Conservation (phyloP, 2,888 invertebrate species). For the Euphydryas editha region DNA sequence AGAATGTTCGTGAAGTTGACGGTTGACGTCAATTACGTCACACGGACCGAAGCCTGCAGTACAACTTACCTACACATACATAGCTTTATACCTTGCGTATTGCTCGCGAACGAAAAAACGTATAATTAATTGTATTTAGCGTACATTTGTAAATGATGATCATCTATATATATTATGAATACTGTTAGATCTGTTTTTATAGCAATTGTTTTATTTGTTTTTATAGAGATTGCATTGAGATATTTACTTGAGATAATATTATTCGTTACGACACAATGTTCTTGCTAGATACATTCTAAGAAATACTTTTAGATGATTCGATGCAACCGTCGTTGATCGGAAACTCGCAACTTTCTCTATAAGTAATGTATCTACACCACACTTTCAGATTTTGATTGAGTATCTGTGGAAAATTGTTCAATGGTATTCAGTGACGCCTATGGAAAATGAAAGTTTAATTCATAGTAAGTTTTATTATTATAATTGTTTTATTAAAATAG, state of each 20-base stretch:
- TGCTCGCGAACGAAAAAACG: neutral
- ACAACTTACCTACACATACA: neutral
- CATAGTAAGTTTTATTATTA: too few relatives aligned
- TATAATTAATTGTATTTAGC: neutral
- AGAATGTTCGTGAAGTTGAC: constrained; percentile 32
- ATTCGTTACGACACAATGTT: constrained; percentile 3
- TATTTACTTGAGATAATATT: neutral
- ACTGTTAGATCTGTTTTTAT: neutral
- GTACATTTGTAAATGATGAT: neutral
- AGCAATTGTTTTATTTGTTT: neutral
- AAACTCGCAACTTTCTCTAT: constrained; percentile 30
- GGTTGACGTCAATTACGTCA: constrained; percentile 31
- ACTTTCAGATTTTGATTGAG: constrained; percentile 29
- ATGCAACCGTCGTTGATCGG: constrained; percentile 26
- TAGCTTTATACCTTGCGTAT: neutral
- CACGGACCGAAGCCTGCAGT: neutral
- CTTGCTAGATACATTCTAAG: constrained; percentile 9
- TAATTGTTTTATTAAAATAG: too few relatives aligned
- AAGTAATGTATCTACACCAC: neutral
- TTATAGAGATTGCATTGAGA: neutral
- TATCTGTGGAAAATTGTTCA: neutral
- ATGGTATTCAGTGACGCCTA: neutral
- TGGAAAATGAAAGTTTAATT: neutral
- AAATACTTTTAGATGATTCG: constrained; percentile 17
- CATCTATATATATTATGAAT: neutral